phyloP scores from a whole-genome alignment of 2,113 vertebrate genomes.

The Caranx ignobilis region DNA sequence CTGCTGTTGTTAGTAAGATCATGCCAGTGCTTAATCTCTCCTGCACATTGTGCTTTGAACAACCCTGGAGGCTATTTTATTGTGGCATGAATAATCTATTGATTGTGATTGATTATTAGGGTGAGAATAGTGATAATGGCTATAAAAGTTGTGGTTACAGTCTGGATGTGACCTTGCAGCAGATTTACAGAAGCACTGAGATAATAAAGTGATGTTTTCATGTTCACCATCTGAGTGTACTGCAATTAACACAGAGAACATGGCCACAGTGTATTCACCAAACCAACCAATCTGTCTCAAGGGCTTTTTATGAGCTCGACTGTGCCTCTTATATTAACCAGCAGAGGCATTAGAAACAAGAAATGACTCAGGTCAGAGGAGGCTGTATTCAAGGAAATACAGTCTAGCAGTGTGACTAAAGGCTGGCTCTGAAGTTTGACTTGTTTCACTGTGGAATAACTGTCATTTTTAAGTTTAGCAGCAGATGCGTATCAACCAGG shows the following conservation, averaged over 20 bases:
- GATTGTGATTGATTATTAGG: slow-evolving; percentile 4
- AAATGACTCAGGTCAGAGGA: slow-evolving; percentile 15
- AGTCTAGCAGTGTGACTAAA: not conserved
- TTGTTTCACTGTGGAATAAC: not conserved
- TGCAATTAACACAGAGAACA: not conserved
- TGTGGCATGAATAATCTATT: slow-evolving; percentile 1
- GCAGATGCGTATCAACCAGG: slow-evolving; percentile 6
- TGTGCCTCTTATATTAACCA: not conserved
- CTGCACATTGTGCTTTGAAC: too few species aligned
- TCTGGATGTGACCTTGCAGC: not conserved
- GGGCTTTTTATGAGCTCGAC: not conserved
- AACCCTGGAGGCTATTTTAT: not conserved
- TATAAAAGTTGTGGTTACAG: not conserved
- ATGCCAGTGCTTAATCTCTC: too few species aligned
- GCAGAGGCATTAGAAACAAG: slow-evolving; percentile 9
- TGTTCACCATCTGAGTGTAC: not conserved
- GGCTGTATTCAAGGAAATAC: fast-evolving
- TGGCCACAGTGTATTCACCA: not conserved
- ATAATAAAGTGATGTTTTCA: slow-evolving; percentile 4
- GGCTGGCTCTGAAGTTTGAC: not conserved
- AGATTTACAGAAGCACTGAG: not conserved
- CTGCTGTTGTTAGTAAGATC: too few species aligned
- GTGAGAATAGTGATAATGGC: not conserved
- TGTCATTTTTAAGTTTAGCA: not conserved
- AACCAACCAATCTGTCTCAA: slow-evolving; percentile 34